phyloP scores from a whole-genome alignment of 2,888 invertebrate species.

The Lymantria dispar region DNA sequence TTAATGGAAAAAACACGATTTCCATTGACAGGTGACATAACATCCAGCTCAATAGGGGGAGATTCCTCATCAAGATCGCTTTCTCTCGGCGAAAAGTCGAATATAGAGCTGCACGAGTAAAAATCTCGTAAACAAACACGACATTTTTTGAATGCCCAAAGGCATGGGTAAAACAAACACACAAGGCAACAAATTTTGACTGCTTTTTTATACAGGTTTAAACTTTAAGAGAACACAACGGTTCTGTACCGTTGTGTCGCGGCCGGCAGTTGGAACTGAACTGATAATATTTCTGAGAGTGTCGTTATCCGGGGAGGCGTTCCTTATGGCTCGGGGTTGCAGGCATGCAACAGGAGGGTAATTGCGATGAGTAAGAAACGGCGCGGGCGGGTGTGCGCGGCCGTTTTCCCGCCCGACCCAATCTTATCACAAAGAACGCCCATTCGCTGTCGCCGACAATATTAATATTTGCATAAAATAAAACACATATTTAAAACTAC shows the following conservation, averaged over 20 bases:
- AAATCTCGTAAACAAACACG: background rate
- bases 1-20: background rate
- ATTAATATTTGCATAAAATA: background rate
- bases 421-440: conserved; percentile 40
- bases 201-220: background rate
- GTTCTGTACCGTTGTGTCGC: conserved; percentile 24
- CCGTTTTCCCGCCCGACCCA: conserved; percentile 55
- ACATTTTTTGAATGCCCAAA: background rate
- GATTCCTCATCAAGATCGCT: background rate
- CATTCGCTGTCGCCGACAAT: conserved; percentile 26
- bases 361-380: conserved; percentile 25
- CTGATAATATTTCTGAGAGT: conserved; percentile 13
- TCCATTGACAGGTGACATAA: background rate
- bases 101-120: conserved; percentile 1
- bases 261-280: conserved; percentile 17
- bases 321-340: conserved; percentile 44
- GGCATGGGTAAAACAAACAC: background rate
- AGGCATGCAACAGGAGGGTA: conserved; percentile 40
- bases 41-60: background rate
- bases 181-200: conserved; percentile 4
- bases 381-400: conserved; percentile 48
- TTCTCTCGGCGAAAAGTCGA: background rate
- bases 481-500: background rate
- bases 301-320: conserved; percentile 47
- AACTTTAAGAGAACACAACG: background rate